Evolutionary conservation across 2,113 vertebrate species (phyloP), one percentile per base, ranked within the genome.

Genomic region (Ellobius talpinus): DNA sequence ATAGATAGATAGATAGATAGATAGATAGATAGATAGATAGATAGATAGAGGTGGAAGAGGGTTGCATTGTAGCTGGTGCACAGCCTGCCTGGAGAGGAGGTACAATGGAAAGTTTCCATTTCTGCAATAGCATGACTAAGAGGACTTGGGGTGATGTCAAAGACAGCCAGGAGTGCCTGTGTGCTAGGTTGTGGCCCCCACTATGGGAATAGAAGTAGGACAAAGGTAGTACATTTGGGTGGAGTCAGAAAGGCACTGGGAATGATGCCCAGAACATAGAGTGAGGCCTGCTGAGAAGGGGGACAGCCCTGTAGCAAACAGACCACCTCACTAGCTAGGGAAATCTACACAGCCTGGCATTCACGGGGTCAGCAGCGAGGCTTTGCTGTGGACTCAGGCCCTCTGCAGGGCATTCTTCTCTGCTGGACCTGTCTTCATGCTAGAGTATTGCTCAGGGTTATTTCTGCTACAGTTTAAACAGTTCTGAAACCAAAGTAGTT

Each of bases 331-430:
- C 23, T 47, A 0, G 7, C 5, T 50, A 11, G 2, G 36, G 3
- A 16, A 8, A 14, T 5, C 72, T 72, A 8, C 26, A 24, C 14
- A 13, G 77, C 4, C 87, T 87, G 31, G 21, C 3, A 11, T 45
- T 58, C 1, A 36, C 19, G 10, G 74, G 36, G 5, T 4, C n/a
- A 21, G n/a, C n/a, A n/a, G 21, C 0, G 0, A 39, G 24, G 3
- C 0, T 52, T 42, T n/a, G 63, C 52, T 11, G 0, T 3, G 17
- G 12, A 12, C 50, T 33, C 61, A 52, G 2, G 4, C 3, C 2
- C 33, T 66, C 87, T 39, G 52, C 24, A 1, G 55, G 11, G 19
- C 36, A 2, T 52, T 29, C 84, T 39, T 3, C 21, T 55, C 33
- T 29, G 2, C 81, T 36, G 36, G 6, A 89, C 39, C 72, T 82